Percentiles rank a stretch among this genome's conserved stretches.
Evolutionary conservation across 2,113 vertebrate genomes (phyloP).

Genomic region (Microcebus murinus): DNA sequence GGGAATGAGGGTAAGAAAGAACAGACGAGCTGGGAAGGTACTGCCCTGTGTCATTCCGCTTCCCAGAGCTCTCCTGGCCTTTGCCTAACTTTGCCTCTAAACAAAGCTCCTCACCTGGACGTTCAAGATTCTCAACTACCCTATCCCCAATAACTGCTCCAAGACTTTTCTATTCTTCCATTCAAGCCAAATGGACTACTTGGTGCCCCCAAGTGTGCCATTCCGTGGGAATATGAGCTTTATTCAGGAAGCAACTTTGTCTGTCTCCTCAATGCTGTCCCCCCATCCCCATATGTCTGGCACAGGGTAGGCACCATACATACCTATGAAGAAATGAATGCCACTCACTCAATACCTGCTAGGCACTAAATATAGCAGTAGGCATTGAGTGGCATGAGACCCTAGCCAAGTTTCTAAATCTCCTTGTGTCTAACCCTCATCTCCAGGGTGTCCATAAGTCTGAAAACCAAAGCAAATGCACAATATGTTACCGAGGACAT

Average conservation of each 20-base stretch:
- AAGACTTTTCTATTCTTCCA: not conserved
- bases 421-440: not conserved
- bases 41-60: fast-evolving
- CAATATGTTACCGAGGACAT: not conserved
- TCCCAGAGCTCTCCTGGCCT: fast-evolving
- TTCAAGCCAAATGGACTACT: not conserved
- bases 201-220: no score
- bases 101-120: not conserved
- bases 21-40: not conserved
- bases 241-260: not conserved
- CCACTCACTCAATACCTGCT: not conserved
- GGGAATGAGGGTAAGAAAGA: not conserved
- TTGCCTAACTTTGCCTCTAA: not conserved
- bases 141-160: not conserved
- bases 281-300: not conserved
- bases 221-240: not conserved
- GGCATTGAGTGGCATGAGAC: not conserved
- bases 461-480: not conserved
- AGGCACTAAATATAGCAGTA: not conserved
- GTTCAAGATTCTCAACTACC: not conserved
- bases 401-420: not conserved
- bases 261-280: not conserved
- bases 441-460: not conserved
- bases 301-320: not conserved
- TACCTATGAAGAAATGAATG: not conserved